Conservation (phyloP, 1,140 invertebrate genomes). For the Bombus haemorrhoidalis region DNA sequence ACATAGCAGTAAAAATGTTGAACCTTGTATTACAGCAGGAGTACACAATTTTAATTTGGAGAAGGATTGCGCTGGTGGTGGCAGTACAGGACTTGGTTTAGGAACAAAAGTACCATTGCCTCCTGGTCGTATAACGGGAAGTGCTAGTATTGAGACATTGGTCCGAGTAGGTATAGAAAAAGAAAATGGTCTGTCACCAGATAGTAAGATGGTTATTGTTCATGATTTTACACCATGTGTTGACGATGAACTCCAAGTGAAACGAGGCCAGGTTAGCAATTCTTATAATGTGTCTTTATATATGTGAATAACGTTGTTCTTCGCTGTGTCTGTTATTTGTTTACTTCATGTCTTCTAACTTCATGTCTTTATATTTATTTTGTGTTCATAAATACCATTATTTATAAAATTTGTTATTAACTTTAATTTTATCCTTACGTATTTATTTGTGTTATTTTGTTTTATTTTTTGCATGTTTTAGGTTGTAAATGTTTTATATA, state of each 20-base stretch:
- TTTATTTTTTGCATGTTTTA: slow-evolving; percentile 71
- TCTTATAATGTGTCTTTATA: not conserved
- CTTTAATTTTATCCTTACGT: not conserved
- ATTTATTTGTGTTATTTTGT: slow-evolving; percentile 31
- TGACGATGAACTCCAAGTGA: slow-evolving; percentile 95
- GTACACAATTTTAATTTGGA: slow-evolving; percentile 78
- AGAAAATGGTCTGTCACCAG: slow-evolving; percentile 94
- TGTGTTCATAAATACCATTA: not conserved
- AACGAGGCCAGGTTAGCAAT: slow-evolving; percentile 85
- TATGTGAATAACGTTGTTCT: slow-evolving; percentile 31
- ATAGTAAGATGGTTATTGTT: slow-evolving; percentile 97
- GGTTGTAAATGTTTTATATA: slow-evolving; percentile 95
- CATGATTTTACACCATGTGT: slow-evolving; percentile 97
- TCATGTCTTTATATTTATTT: slow-evolving; percentile 18
- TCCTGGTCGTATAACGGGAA: slow-evolving; percentile 95
- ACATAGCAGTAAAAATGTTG: not conserved
- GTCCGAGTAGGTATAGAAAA: slow-evolving; percentile 97
- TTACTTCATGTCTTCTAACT: not conserved
- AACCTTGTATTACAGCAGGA: slow-evolving; percentile 67
- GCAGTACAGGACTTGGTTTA: slow-evolving; percentile 70
- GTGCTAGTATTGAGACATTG: slow-evolving; percentile 96
- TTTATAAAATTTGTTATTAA: not conserved
- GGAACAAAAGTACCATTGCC: slow-evolving; percentile 76
- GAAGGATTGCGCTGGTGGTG: slow-evolving; percentile 75
- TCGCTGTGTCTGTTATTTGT: too few species aligned